Evolutionary conservation across 2,113 vertebrate genomes (phyloP).

Genomic region (Nycticryphes semicollaris): DNA sequence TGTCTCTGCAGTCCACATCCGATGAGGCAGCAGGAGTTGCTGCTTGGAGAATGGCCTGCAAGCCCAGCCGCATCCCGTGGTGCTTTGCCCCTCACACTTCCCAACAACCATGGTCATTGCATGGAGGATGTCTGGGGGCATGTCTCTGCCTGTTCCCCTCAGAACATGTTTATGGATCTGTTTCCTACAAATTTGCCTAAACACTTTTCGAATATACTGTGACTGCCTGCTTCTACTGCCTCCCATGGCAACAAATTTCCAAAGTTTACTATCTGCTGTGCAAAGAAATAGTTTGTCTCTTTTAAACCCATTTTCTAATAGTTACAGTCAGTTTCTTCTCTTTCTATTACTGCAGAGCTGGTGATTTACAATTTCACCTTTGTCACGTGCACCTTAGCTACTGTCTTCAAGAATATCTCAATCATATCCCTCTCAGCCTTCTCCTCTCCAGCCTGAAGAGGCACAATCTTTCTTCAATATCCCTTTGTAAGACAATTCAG

Average conservation of each 20-base stretch:
- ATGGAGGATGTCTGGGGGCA: background rate
- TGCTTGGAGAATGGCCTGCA: background rate
- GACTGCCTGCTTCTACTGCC: background rate
- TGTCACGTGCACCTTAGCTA: background rate
- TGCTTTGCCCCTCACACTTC: background rate
- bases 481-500: background rate
- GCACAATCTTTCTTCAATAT: background rate
- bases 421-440: background rate
- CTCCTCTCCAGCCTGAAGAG: background rate
- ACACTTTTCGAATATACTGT: fast-evolving
- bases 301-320: background rate
- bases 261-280: background rate
- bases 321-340: background rate
- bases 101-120: background rate
- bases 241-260: background rate
- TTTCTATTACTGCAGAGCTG: background rate
- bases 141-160: background rate
- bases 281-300: background rate
- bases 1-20: background rate
- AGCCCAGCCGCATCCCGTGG: background rate
- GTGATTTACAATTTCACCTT: background rate
- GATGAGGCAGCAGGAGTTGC: fast-evolving
- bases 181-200: background rate
- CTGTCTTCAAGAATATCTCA: background rate
- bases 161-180: background rate